Percentiles rank a stretch among this genome's conserved stretches.
Conservation (phyloP, 1,140 invertebrate genomes). For the Neodiprion virginianus region DNA sequence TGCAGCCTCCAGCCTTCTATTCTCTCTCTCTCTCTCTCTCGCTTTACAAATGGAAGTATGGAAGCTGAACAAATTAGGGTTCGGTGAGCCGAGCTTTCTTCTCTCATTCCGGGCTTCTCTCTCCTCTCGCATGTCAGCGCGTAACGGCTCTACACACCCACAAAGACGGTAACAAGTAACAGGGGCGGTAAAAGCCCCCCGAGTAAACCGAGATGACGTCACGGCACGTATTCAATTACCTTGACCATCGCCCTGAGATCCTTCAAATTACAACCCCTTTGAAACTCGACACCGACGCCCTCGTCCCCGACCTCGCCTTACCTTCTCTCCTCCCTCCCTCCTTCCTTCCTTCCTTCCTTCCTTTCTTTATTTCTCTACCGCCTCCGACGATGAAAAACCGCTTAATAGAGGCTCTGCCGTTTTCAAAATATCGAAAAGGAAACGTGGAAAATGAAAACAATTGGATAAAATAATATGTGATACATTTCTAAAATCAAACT, state of each 20-base stretch:
- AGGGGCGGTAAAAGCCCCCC: constrained; percentile 24
- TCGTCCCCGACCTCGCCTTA: not conserved
- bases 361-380: constrained; percentile 14
- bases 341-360: constrained; percentile 8
- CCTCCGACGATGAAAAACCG: constrained; percentile 16
- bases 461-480: too few species aligned
- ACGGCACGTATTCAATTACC: constrained; percentile 53
- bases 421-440: not conserved
- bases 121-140: too few species aligned
- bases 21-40: not conserved
- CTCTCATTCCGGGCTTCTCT: too few species aligned
- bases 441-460: not conserved
- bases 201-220: constrained; percentile 38
- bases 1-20: not conserved
- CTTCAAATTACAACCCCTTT: constrained; percentile 35
- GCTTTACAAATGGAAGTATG: not conserved
- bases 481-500: too few species aligned
- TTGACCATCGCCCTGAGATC: constrained; percentile 32
- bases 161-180: too few species aligned
- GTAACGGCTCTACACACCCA: too few species aligned
- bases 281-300: constrained; percentile 8
- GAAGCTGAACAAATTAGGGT: constrained; percentile 1
- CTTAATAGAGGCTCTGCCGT: constrained; percentile 9
- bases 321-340: constrained; percentile 3
- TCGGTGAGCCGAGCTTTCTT: not conserved